A percentile compares a stretch with the other conserved stretches of the same genome.
Conservation (phyloP, 2,113 vertebrate species). For the Amazona vittata region DNA sequence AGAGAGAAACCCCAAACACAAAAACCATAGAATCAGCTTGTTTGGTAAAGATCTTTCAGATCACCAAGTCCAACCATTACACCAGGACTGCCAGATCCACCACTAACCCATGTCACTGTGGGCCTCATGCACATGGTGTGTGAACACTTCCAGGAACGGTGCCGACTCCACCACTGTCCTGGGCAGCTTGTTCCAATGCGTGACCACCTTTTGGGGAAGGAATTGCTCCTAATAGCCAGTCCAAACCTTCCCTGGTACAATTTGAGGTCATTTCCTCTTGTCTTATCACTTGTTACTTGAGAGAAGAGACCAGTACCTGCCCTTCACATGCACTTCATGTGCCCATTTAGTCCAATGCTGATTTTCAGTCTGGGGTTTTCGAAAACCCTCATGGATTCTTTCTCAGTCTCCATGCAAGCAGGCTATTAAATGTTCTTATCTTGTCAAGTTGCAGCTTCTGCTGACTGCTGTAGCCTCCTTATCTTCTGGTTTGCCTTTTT, state of each 20-base stretch:
- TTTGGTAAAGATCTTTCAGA: not conserved
- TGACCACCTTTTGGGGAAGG: not conserved
- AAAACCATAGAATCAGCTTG: not conserved
- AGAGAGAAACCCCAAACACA: not conserved
- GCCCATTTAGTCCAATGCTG: not conserved
- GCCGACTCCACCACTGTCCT: not conserved
- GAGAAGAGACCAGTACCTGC: not conserved
- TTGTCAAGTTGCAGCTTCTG: not conserved
- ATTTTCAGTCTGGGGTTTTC: not conserved
- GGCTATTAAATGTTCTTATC: not conserved
- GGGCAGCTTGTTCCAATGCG: not conserved
- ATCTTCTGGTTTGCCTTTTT: not conserved
- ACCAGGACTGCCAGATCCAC: not conserved
- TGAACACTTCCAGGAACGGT: not conserved
- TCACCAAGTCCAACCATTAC: not conserved
- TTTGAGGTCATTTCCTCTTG: not conserved
- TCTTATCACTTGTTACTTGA: not conserved
- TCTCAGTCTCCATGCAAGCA: not conserved
- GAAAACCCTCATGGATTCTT: not conserved
- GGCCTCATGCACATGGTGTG: not conserved
- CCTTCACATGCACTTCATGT: not conserved
- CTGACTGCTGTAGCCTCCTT: not conserved
- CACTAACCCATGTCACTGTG: not conserved
- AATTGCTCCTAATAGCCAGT: not conserved
- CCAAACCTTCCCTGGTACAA: not conserved